phyloP scores from a whole-genome alignment of 2,113 vertebrate species.

The Festucalex cinctus region DNA sequence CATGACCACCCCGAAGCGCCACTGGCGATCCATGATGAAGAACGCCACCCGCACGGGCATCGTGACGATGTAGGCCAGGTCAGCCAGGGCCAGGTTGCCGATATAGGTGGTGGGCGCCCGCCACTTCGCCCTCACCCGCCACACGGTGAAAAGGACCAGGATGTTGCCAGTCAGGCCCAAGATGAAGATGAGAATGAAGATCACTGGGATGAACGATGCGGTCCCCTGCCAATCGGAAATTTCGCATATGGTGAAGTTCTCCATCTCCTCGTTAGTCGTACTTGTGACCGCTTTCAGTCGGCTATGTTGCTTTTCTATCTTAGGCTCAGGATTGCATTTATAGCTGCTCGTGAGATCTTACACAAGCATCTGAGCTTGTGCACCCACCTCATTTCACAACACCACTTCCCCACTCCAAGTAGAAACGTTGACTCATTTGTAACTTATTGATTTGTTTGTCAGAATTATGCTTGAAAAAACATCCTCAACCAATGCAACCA shows the following conservation, averaged over 20 bases:
- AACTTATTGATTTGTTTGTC: background rate
- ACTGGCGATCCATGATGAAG: constrained; percentile 80
- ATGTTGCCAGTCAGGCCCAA: constrained; percentile 72
- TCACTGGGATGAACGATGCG: constrained; percentile 77
- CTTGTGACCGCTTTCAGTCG: constrained; percentile 13
- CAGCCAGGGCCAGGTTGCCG: constrained; percentile 80
- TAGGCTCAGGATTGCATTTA: constrained; percentile 30
- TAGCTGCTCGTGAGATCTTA: constrained; percentile 45
- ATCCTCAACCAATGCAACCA: no score
- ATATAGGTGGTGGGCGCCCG: constrained; percentile 79
- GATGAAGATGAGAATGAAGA: constrained; percentile 80
- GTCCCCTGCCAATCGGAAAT: constrained; percentile 75
- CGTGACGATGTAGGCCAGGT: constrained; percentile 82
- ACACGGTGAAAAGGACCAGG: constrained; percentile 81
- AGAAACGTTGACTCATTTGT: constrained; percentile 27
- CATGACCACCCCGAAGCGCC: constrained; percentile 80
- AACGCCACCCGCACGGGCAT: constrained; percentile 83
- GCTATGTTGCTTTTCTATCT: constrained; percentile 39
- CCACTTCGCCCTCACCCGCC: constrained; percentile 70
- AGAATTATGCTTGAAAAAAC: no score
- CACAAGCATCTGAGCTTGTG: constrained; percentile 28
- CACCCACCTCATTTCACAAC: constrained; percentile 17
- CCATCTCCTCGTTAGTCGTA: constrained; percentile 56
- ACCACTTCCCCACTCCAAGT: constrained; percentile 16
- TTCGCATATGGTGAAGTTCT: constrained; percentile 67